Evolutionary conservation across 2,113 vertebrate species (phyloP).

Genomic region (Cheilinus undulatus): DNA sequence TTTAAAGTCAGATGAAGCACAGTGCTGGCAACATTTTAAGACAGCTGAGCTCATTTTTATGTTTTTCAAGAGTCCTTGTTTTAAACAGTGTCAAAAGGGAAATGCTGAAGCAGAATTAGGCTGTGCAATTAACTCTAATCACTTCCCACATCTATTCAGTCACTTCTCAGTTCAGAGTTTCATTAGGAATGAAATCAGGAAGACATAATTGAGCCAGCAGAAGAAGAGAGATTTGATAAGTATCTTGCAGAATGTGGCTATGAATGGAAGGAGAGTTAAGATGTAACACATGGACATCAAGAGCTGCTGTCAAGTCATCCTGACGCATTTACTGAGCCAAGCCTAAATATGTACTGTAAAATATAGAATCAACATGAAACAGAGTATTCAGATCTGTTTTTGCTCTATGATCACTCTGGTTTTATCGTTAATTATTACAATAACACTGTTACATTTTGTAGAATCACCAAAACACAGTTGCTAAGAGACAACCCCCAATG

Average conservation of each 20-base stretch:
- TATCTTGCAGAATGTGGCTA: slow-evolving; percentile 18
- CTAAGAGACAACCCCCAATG: neutral
- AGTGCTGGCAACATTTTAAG: neutral
- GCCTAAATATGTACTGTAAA: neutral
- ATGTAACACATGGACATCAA: slow-evolving; percentile 5
- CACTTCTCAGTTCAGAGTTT: slow-evolving; percentile 12
- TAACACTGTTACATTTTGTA: neutral
- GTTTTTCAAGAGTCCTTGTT: neutral
- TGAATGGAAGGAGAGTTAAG: slow-evolving; percentile 3
- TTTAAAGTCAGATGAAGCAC: neutral
- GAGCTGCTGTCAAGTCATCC: neutral
- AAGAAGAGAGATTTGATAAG: slow-evolving; percentile 15
- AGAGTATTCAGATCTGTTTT: neutral
- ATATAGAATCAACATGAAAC: neutral
- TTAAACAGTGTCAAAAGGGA: slow-evolving; percentile 3
- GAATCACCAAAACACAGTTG: slow-evolving; percentile 4
- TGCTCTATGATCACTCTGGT: neutral
- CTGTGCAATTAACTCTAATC: slow-evolving; percentile 34
- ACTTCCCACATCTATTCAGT: slow-evolving; percentile 10
- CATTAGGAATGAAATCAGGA: slow-evolving; percentile 1
- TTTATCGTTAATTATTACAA: neutral
- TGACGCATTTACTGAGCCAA: neutral
- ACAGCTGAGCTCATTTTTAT: neutral
- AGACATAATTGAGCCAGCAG: slow-evolving; percentile 13
- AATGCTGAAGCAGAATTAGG: slow-evolving; percentile 19